phyloP scores from a whole-genome alignment of 2,113 vertebrate species.

The Chaetodon trifascialis region DNA sequence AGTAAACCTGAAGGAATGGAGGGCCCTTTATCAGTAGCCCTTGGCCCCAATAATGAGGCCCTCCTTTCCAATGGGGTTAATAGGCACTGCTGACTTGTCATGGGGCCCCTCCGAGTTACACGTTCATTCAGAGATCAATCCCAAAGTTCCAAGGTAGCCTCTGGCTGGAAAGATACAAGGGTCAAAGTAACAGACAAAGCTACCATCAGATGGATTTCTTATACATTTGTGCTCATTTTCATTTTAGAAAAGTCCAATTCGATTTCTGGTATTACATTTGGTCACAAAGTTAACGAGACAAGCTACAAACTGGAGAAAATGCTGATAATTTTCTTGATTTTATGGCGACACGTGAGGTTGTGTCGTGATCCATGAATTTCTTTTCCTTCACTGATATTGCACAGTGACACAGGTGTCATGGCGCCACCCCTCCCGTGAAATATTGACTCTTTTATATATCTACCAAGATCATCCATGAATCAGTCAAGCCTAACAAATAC shows the following conservation, averaged over 20 bases:
- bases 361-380: not conserved
- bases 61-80: slow-evolving; percentile 54
- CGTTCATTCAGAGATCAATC: slow-evolving; percentile 57
- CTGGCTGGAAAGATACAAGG: slow-evolving; percentile 19
- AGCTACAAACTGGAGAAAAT: slow-evolving; percentile 10
- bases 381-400: not conserved
- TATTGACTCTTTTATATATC: too few species aligned
- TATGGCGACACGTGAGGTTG: not conserved
- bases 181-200: slow-evolving; percentile 44
- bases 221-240: not conserved
- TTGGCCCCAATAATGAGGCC: slow-evolving; percentile 25
- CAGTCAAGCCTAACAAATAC: too few species aligned
- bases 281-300: too few species aligned
- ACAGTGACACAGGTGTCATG: not conserved
- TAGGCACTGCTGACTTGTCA: slow-evolving; percentile 60
- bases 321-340: not conserved
- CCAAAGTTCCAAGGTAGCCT: slow-evolving; percentile 47
- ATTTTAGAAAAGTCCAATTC: not conserved
- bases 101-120: slow-evolving; percentile 57
- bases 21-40: slow-evolving; percentile 51
- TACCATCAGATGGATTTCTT: not conserved
- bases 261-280: not conserved
- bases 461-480: too few species aligned
- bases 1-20: slow-evolving; percentile 31
- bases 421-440: too few species aligned